These are phyloP conservation scores for Gobio occitaniae DNA, from an alignment of 2,797 vertebrate species.

Conservation along the genomic window DNA sequence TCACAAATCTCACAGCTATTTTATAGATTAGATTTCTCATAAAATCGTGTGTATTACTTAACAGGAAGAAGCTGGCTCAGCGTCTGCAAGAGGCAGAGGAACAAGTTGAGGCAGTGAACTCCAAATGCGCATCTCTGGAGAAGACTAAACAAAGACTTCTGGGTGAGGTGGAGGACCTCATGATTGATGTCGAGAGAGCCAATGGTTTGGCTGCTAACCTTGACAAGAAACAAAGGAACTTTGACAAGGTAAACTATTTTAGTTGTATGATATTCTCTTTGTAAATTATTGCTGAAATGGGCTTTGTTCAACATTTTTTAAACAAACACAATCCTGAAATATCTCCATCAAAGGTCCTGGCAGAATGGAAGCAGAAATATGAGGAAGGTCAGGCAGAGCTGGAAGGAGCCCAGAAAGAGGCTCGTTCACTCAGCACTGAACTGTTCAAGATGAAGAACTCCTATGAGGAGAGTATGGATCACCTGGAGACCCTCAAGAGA, in stretches of 20 bases:
- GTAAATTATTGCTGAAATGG: neutral
- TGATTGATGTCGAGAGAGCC: constrained; percentile 83
- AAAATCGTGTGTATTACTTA: neutral
- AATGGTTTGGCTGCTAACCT: constrained; percentile 73
- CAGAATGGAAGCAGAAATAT: constrained; percentile 75
- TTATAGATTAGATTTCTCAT: neutral
- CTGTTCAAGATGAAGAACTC: constrained; percentile 90
- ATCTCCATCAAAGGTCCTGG: neutral
- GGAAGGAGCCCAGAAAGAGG: constrained; percentile 85
- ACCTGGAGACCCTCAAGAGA: constrained; percentile 86
- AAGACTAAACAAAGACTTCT: constrained; percentile 86
- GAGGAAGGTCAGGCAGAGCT: constrained; percentile 87
- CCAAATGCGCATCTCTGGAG: constrained; percentile 84
- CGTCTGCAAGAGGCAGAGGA: constrained; percentile 64
- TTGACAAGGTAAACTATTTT: constrained; percentile 72
- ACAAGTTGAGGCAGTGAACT: constrained; percentile 77
- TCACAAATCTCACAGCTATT: no score
- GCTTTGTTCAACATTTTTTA: no score
- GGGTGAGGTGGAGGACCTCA: constrained; percentile 85
- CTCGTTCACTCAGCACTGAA: constrained; percentile 83
- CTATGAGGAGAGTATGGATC: constrained; percentile 86
- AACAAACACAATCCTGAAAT: constrained; percentile 65
- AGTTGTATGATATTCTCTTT: neutral
- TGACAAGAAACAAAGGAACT: constrained; percentile 69
- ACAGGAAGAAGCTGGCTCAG: constrained; percentile 85